Conservation (phyloP, 2,113 vertebrate species). For the Eudyptes chrysolophus region DNA sequence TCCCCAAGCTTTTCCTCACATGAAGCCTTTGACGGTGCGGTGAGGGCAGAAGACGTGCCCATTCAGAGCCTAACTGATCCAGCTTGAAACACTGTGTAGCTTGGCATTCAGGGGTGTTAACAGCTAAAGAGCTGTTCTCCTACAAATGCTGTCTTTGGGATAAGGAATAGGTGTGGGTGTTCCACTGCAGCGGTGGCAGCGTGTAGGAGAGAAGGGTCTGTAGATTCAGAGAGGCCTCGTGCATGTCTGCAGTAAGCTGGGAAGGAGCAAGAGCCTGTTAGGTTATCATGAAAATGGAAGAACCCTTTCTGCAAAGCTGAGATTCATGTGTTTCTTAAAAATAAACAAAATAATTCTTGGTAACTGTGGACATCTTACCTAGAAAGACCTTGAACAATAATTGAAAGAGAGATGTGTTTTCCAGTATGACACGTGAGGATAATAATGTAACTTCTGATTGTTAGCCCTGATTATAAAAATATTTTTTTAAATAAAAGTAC, state of each 20-base stretch:
- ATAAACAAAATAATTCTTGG: neutral
- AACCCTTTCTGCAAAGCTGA: neutral
- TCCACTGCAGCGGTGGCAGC: fast-evolving
- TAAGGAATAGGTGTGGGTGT: neutral
- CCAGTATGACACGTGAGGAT: neutral
- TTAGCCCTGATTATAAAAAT: neutral
- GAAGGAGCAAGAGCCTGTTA: neutral
- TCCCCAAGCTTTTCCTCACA: neutral
- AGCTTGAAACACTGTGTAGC: too few relatives aligned
- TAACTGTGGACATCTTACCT: neutral
- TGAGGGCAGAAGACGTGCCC: neutral
- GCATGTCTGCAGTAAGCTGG: neutral
- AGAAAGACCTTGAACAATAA: neutral
- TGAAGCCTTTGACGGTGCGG: fast-evolving
- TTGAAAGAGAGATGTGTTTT: neutral
- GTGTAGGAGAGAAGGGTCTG: neutral
- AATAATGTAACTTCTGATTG: neutral
- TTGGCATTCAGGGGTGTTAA: neutral
- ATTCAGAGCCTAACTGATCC: too few relatives aligned
- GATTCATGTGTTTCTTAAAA: neutral
- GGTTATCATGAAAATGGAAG: neutral
- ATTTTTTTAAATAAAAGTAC: neutral
- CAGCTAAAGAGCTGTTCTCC: neutral
- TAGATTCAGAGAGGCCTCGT: neutral
- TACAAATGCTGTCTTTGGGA: neutral